Base-by-base conservation (phyloP, 23 tunicate species). In the Halocynthia aurantium region DNA sequence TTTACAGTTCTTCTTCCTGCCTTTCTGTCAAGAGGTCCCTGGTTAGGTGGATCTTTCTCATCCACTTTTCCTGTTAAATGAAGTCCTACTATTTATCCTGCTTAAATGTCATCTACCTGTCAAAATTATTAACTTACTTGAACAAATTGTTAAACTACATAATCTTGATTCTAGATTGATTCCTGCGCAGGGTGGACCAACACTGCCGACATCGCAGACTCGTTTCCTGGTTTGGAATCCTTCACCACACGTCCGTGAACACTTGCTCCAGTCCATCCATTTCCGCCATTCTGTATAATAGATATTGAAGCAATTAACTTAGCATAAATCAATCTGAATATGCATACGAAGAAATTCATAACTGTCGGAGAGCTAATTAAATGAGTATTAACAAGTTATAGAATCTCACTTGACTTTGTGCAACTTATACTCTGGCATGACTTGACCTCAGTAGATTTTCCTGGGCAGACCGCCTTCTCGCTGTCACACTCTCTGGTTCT, bases 201-300 rank as follows among this genome's bases (percentile, higher is more conserved):
- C 78, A 52, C 13, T 52, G 8, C 78, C 78, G 19, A 54, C 17
- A 8, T 54, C 6, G 31, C 78, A 74, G 8, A 53, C 58, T 50
- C 78, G 56, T 8, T 52, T 74, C 21, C 78, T 52, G 17, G 78
- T 50, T 20, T 74, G 56, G 11, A 52, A 22, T 74, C 78, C 78
- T 53, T 74, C 78, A 10, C 78, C 78, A 56, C 78, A 74, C 12
- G 55, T 53, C 31, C 22, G 22, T 52, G 78, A 74, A 56, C 78
- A 74, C 8, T 19, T 13, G 8, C 64, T 50, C 78, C 78, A 74
- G 22, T 74, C 56, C 19, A n/a, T 22, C 83, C 66, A 80, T 20
- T 18, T 54, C 0, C 63, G 64, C 78, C 78, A 74, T 18, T 8
- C 78, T 65, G 19, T 58, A 58, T 58, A 58, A 58, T 58, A 5